Percentiles rank a stretch among this genome's conserved stretches.
These are phyloP conservation scores for Eurytoma californica DNA, from an alignment of 2,888 invertebrate species.

Conservation along the genomic window DNA sequence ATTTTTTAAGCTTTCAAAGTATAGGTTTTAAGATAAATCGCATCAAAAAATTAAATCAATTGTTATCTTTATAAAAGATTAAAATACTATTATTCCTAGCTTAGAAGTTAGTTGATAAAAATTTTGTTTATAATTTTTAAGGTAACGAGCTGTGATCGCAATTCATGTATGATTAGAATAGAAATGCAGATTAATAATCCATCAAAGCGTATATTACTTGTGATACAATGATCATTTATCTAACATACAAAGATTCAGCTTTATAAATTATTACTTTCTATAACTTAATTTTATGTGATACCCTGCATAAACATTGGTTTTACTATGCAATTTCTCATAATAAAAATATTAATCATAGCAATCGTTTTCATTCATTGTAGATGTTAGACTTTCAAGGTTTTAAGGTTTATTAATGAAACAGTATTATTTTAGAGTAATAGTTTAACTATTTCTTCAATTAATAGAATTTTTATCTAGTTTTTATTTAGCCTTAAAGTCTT, in stretches of 20 bases:
- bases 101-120: background rate
- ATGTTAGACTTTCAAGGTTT: background rate
- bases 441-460: background rate
- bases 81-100: constrained; percentile 7
- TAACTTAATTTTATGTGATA: constrained; percentile 19
- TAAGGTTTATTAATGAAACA: background rate
- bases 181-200: too few relatives aligned
- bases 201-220: too few relatives aligned
- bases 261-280: constrained; percentile 31
- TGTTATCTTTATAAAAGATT: background rate
- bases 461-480: background rate
- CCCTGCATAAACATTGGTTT: background rate
- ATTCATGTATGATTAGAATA: too few relatives aligned
- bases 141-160: too few relatives aligned
- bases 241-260: constrained; percentile 22
- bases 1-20: constrained; percentile 14
- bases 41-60: background rate
- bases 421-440: background rate
- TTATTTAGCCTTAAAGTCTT: background rate
- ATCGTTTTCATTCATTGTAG: constrained; percentile 20
- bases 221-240: background rate
- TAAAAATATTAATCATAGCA: background rate
- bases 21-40: constrained; percentile 22
- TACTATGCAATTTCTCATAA: constrained; percentile 37
- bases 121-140: background rate